phyloP scores from a whole-genome alignment of 92 coral and sea anemone species.

The Plumapathes pennacea region DNA sequence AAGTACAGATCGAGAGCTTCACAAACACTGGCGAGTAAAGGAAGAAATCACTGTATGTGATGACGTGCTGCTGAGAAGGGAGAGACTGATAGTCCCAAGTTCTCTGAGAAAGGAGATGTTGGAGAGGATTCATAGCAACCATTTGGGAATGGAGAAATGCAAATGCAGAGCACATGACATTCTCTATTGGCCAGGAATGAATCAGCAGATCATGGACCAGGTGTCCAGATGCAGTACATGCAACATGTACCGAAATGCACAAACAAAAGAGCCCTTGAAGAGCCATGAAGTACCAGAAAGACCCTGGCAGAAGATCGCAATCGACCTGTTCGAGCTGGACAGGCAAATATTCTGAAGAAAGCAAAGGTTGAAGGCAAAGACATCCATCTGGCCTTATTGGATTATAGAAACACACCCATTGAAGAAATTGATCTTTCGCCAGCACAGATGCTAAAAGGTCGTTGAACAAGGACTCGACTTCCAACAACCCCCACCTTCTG shows the following conservation, averaged over 20 bases:
- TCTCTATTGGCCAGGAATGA: constrained; percentile 2
- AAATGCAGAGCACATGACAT: constrained; percentile 21
- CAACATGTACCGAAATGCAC: not conserved
- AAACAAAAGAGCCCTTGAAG: constrained; percentile 4
- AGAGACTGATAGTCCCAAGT: constrained; percentile 12
- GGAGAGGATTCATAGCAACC: constrained; percentile 18
- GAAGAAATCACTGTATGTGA: constrained; percentile 10
- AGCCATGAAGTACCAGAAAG: constrained; percentile 12
- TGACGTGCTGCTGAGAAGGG: constrained; percentile 16
- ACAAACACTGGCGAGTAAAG: constrained; percentile 9
- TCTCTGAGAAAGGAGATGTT: constrained; percentile 6
- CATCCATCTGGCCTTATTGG: too few relatives aligned
- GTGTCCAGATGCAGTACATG: constrained; percentile 2
- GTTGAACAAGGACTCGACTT: too few relatives aligned
- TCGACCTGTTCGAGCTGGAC: constrained; percentile 18
- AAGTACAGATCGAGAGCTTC: not conserved
- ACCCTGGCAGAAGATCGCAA: constrained; percentile 10
- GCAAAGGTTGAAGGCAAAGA: too few relatives aligned
- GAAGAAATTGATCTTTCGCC: too few relatives aligned
- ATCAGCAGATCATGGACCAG: too few relatives aligned
- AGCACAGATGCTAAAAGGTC: too few relatives aligned
- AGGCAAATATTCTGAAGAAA: too few relatives aligned
- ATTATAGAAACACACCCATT: too few relatives aligned
- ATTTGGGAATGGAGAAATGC: constrained; percentile 35
- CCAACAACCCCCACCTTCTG: too few relatives aligned